Evolutionary conservation across 2,888 invertebrate species (phyloP).

Genomic region (Machimus atricapillus): DNA sequence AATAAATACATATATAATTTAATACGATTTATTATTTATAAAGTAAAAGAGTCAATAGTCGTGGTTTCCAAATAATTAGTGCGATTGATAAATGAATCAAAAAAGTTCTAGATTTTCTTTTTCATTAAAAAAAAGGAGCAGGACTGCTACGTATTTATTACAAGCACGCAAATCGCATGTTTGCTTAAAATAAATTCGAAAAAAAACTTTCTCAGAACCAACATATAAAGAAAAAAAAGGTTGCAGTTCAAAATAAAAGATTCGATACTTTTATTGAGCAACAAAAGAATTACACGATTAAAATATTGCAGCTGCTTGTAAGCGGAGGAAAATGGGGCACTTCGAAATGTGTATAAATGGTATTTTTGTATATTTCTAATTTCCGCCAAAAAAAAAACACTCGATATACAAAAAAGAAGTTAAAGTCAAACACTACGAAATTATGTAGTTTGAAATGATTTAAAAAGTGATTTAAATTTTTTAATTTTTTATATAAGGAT

Average conservation of each 20-base stretch:
- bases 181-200: not conserved
- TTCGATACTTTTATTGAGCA: not conserved
- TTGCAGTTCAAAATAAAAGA: not conserved
- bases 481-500: slow-evolving; percentile 31
- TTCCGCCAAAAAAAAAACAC: slow-evolving; percentile 12
- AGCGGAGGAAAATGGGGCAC: not conserved
- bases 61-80: not conserved
- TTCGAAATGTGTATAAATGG: slow-evolving; percentile 27
- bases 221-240: not conserved
- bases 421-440: slow-evolving; percentile 35
- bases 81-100: not conserved
- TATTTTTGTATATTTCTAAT: slow-evolving; percentile 40
- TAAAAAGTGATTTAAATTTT: slow-evolving; percentile 36
- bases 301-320: not conserved
- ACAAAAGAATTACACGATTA: not conserved
- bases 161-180: not conserved
- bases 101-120: not conserved
- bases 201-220: not conserved
- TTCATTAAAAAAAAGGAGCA: not conserved
- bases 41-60: not conserved
- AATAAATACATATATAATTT: not conserved
- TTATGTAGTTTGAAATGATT: slow-evolving; percentile 32
- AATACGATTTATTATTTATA: not conserved
- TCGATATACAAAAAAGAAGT: not conserved
- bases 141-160: not conserved